Conservation (phyloP, 2,113 vertebrate species). For the Sterna hirundo region DNA sequence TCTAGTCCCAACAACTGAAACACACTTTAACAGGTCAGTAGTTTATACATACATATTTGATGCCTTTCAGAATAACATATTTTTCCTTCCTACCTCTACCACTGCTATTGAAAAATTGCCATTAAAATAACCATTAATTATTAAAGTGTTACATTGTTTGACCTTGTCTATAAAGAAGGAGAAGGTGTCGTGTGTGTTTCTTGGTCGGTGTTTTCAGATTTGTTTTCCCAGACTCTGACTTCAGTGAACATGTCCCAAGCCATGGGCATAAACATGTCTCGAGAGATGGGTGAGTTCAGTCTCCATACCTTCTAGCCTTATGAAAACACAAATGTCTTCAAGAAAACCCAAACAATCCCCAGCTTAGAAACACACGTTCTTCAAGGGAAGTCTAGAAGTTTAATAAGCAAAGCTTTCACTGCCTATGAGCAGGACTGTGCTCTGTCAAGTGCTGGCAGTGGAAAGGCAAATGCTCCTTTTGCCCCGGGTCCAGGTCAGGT, state of each 20-base stretch:
- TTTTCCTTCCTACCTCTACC: not conserved
- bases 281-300: not conserved
- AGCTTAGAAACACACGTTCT: not conserved
- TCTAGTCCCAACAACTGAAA: not conserved
- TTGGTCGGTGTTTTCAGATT: not conserved
- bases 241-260: rapidly evolving
- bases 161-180: not conserved
- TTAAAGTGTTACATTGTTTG: not conserved
- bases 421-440: not conserved
- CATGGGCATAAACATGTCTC: not conserved
- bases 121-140: not conserved
- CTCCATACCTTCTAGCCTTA: not conserved
- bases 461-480: not conserved
- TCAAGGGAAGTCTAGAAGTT: not conserved
- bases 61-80: not conserved
- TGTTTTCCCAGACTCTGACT: not conserved
- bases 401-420: not conserved
- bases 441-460: not conserved
- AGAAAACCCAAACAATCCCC: not conserved
- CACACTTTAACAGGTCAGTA: not conserved
- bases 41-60: not conserved
- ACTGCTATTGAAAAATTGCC: not conserved
- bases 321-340: not conserved
- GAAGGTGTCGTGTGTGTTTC: not conserved
- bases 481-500: not conserved